Evolutionary conservation across 2,888 invertebrate species (phyloP).

Genomic region (Noctua pronuba): DNA sequence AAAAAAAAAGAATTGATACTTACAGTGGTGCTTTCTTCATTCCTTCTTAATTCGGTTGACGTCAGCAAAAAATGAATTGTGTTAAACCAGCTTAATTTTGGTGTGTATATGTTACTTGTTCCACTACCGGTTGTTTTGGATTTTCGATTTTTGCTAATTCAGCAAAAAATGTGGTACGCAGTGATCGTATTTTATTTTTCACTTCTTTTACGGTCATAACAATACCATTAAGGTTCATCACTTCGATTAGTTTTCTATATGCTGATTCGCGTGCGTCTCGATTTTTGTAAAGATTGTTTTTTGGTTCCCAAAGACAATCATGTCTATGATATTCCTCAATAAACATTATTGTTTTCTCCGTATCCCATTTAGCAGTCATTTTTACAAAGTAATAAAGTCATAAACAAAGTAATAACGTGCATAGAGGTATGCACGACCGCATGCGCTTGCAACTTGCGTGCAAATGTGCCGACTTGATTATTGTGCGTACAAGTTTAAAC

Average conservation of each 20-base stretch:
- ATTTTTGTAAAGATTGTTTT: constrained; percentile 32
- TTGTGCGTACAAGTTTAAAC: constrained; percentile 46
- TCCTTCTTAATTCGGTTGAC: constrained; percentile 38
- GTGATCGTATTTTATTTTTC: constrained; percentile 48
- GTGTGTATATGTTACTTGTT: constrained; percentile 35
- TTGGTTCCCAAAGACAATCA: constrained; percentile 41
- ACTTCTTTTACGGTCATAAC: constrained; percentile 33
- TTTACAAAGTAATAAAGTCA: constrained; percentile 36
- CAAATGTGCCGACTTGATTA: constrained; percentile 45
- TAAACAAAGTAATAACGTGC: constrained; percentile 15
- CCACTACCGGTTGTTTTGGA: constrained; percentile 35
- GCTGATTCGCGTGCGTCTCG: constrained; percentile 26
- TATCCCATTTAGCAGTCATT: constrained; percentile 46
- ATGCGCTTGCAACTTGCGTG: constrained; percentile 39
- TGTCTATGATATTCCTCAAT: constrained; percentile 46
- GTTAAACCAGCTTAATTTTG: constrained; percentile 42
- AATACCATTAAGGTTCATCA: constrained; percentile 27
- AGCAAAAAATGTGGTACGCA: constrained; percentile 39
- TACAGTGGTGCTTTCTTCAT: constrained; percentile 33
- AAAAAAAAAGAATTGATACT: constrained; percentile 38
- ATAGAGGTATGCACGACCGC: constrained; percentile 41
- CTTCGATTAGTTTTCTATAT: constrained; percentile 42
- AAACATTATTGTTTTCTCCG: constrained; percentile 42
- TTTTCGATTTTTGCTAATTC: constrained; percentile 31
- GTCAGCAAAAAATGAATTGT: constrained; percentile 38